Base-by-base conservation (phyloP, 2,888 invertebrate genomes). In the Epirrhoe alternata region DNA sequence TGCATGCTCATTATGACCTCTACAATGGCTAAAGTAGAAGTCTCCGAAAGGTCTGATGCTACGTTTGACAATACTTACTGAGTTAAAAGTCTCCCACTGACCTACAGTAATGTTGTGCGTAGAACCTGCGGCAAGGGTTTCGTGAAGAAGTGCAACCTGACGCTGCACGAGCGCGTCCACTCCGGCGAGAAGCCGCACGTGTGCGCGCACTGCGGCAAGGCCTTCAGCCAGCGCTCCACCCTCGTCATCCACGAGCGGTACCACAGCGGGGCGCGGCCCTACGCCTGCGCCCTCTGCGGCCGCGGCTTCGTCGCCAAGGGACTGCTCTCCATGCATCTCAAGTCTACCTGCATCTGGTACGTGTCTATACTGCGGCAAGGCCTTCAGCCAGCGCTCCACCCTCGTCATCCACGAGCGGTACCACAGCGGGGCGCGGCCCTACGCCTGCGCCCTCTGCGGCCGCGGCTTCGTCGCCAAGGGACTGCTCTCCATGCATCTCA, bases 231-330 rank as follows among this genome's bases (percentile, higher is more conserved):
- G 85, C 89, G 94, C 6, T 94, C 94, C 69, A 95, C 95, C 51
- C 89, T 95, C 64, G 94, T 94, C 74, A 94, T 95, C 68, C 95
- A 95, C 82, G 91, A 94, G 80, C 86, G 95, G 82, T 94, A 93
- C 80, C 95, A 95, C 86, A 94, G 94, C 69, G 95, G 95, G 51
- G 94, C 94, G 75, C 86, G 94, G 68, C 95, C 95, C 0, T 95
- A 95, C 85, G 84, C 84, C 62, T 95, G 95, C 81, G 89, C 84
- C 67, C 86, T 94, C 73, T 95, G 95, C 83, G 90, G 91, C 3
- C 94, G 95, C 78, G 95, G 94, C 30, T 95, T 95, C 83, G 95
- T 94, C 31, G 94, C 95, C 69, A 94, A 94, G 81, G 95, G 95
- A 7, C 93, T 95, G 86, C 89, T 95, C 58, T 94, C 94, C 76